Evolutionary conservation across 2,888 invertebrate species (phyloP), one percentile per base, ranked within the genome.

Genomic region (Ferrisia virgata): DNA sequence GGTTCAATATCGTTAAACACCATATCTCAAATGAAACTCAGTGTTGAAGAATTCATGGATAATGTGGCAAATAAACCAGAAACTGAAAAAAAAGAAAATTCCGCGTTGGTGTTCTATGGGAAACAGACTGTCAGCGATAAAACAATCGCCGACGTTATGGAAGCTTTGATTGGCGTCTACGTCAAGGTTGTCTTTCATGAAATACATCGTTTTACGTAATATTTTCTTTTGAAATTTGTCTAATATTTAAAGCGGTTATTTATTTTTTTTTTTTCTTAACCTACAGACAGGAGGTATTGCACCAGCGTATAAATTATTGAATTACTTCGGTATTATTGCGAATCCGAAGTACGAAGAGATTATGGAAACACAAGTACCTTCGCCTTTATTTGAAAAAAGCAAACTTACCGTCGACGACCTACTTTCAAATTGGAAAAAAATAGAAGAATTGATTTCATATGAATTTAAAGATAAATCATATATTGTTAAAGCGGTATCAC

Each of bases 401-500:
- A 3, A 0, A 64, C 11, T 1, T 1, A 22, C 31, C n/a, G 53
- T 53, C 11, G 72, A 78, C 0, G n/a, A 53, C 11, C 47, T 85
- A n/a, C 39, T 85, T 18, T 80, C 86, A 9, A 85, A 85, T 43
- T 85, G 85, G 40, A 79, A 87, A 28, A 88, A 90, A 58, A 88
- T 95, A 13, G 94, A 96, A 88, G 84, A 88, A 1, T 91, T 90
- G 78, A 87, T 96, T 2, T 91, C 92, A 0, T 97, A 96, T 88
- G 91, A 90, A 85, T 99, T 99, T 89, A 91, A 91, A 0, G 94
- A 98, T 88, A 92, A 93, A 0, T 92, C 93, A 0, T 95, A 93
- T 87, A 90, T 99, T 6, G 88, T 98, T 22, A 97, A 95, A 92
- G 97, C 97, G 0, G 90, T 99, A 82, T 96, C 98, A 0, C 99